Conservation (phyloP, 1,140 invertebrate species). For the Armadillidium nasatum region DNA sequence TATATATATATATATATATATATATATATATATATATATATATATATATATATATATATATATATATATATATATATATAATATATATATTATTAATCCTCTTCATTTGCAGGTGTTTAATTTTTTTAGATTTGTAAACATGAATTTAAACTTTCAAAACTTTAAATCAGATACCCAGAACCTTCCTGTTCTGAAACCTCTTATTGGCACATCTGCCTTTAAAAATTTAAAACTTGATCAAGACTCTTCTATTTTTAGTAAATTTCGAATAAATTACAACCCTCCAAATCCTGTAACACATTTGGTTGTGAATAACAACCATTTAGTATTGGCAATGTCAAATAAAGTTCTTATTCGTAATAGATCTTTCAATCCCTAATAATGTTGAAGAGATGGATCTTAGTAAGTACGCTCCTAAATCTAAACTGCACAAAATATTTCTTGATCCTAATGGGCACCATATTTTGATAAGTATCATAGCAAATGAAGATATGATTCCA, state of each 20-base stretch:
- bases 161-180: too few species aligned
- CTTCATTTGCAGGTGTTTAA: too few species aligned
- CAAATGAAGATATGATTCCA: conserved; percentile 57
- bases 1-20: too few species aligned
- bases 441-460: conserved; percentile 82
- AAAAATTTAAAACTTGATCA: conserved; percentile 42
- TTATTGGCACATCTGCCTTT: conserved; percentile 36
- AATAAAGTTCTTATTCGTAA: conserved; percentile 73
- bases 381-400: conserved; percentile 59
- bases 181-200: too few species aligned
- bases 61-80: too few species aligned
- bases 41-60: too few species aligned
- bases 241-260: conserved; percentile 41
- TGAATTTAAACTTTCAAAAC: too few species aligned
- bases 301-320: conserved; percentile 73
- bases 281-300: conserved; percentile 72
- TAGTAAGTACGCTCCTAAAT: conserved; percentile 48
- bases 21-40: too few species aligned
- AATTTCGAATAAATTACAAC: conserved; percentile 39
- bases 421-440: conserved; percentile 67
- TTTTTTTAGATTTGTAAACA: too few species aligned
- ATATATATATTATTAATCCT: too few species aligned
- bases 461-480: conserved; percentile 66
- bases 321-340: conserved; percentile 74
- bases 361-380: conserved; percentile 74